phyloP scores from a whole-genome alignment of 1,140 invertebrate species.

The Chrysomallon squamiferum region DNA sequence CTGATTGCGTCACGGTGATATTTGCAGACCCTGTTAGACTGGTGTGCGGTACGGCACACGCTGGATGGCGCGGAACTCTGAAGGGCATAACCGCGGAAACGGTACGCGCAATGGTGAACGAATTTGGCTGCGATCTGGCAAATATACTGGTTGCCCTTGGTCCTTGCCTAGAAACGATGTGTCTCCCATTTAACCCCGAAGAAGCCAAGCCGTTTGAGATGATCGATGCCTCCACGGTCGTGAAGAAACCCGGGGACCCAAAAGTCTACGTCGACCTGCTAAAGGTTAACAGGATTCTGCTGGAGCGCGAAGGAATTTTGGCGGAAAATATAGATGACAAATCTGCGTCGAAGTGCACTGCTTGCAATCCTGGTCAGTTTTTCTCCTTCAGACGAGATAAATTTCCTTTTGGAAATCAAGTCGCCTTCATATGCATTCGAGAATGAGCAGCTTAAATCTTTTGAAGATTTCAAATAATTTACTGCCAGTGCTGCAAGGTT shows the following conservation, averaged over 20 bases:
- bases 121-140: slow-evolving; percentile 19
- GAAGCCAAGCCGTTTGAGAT: slow-evolving; percentile 16
- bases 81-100: slow-evolving; percentile 16
- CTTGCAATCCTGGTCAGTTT: slow-evolving; percentile 25
- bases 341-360: slow-evolving; percentile 25
- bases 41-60: slow-evolving; percentile 36
- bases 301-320: slow-evolving; percentile 29
- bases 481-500: too few relatives aligned
- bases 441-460: too few relatives aligned
- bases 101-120: slow-evolving; percentile 24
- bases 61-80: slow-evolving; percentile 41
- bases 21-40: slow-evolving; percentile 34
- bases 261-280: slow-evolving; percentile 29
- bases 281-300: slow-evolving; percentile 23
- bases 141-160: slow-evolving; percentile 34
- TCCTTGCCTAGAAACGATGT: slow-evolving; percentile 22
- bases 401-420: slow-evolving; percentile 42
- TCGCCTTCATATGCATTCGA: slow-evolving; percentile 28
- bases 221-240: slow-evolving; percentile 18
- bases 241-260: neutral
- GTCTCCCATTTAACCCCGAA: slow-evolving; percentile 23
- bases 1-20: slow-evolving; percentile 36
- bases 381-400: slow-evolving; percentile 36
- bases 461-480: too few relatives aligned
- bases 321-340: slow-evolving; percentile 31